Base-by-base conservation (phyloP, 2,797 vertebrate species). In the Perodicticus potto region DNA sequence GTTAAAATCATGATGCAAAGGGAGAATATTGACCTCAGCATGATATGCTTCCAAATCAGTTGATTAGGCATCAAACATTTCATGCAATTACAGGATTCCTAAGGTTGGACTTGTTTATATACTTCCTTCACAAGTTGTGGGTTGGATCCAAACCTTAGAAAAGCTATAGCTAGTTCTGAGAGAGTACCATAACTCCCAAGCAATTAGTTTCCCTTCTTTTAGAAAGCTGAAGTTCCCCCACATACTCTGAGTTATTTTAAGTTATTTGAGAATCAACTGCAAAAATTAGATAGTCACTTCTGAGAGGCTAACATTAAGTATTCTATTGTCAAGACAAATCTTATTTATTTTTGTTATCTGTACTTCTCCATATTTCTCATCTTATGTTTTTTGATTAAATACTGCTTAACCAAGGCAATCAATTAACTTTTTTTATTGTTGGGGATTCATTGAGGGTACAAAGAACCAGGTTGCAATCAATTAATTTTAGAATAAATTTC, bases 241-340 rank as follows among this genome's bases (percentile, higher is more conserved):
- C 16, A n/a, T 69, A 74, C 1, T 70, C 37, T 83, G 59, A 74
- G 27, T 86, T 91, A 92, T 72, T 92, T 94, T 80, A 90, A 84
- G 43, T 81, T 86, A 80, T 83, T 67, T 63, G 17, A 74, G 20
- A 89, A 61, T 81, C 55, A 53, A 7, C 76, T 94, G 23, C 63
- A 85, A 92, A 96, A 55, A 32, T 93, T 63, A 85, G 11, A 82
- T 23, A 19, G 16, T n/a, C 85, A 86, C 63, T 87, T 87, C 19
- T 85, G 14, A 85, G 63, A 76, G 67, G n/a, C 49, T 83, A 86
- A 89, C 76, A 40, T 37, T 72, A 25, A 80, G 10, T 80, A 23
- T 69, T 72, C 8, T 27, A 67, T 57, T 16, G 19, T 91, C n/a
- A 96, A 94, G 49, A 88, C 22, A 97, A 96, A 80, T 84, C 65